Evolutionary conservation across 2,888 invertebrate species (phyloP).

Genomic region (Lycaena phlaeas): DNA sequence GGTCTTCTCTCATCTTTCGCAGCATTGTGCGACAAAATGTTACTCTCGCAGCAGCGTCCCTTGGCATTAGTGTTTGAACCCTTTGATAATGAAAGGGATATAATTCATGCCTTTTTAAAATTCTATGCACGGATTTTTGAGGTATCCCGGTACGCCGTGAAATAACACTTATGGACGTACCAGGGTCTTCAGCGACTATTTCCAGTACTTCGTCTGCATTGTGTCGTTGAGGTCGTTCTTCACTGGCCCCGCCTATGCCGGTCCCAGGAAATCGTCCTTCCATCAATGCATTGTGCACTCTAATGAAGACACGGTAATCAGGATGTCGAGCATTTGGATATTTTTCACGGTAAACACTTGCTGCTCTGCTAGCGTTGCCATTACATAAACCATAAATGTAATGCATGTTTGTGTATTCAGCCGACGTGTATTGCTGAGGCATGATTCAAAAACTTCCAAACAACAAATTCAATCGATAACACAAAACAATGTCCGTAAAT

Average conservation of each 20-base stretch:
- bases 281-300: conserved; percentile 16
- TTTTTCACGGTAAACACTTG: conserved; percentile 18
- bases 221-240: conserved; percentile 2
- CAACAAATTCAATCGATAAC: neutral
- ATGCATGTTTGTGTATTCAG: neutral
- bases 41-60: neutral
- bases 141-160: neutral
- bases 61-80: neutral
- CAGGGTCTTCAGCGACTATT: neutral
- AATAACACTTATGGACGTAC: neutral
- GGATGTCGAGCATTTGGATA: conserved; percentile 19
- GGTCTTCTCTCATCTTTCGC: conserved; percentile 3
- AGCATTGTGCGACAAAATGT: neutral
- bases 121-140: neutral
- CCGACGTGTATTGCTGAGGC: neutral
- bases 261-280: conserved; percentile 16
- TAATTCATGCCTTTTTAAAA: neutral
- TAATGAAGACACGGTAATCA: conserved; percentile 16
- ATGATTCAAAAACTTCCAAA: neutral
- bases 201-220: conserved; percentile 2
- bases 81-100: neutral
- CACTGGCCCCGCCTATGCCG: conserved; percentile 1
- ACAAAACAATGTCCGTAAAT: neutral
- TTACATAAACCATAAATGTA: neutral
- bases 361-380: conserved; percentile 12